Percentiles rank a stretch among this genome's conserved stretches.
These are phyloP conservation scores for Sinodicranocentrus sp. DNA, from an alignment of 2,888 invertebrate species.

Conservation along the genomic window DNA sequence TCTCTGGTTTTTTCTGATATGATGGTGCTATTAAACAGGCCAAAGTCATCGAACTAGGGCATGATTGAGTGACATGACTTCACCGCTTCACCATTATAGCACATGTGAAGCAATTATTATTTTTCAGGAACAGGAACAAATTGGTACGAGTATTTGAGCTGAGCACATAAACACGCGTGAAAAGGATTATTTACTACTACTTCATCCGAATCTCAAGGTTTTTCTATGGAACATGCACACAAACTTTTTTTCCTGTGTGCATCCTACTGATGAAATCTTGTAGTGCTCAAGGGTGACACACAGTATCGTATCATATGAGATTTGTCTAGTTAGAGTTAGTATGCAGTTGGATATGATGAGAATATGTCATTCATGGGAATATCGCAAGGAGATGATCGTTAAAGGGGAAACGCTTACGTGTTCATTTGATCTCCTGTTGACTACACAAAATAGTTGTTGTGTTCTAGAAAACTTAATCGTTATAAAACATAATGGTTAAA, in stretches of 20 bases:
- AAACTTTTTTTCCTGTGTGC: constrained; percentile 5
- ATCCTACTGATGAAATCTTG: not conserved
- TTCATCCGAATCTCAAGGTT: constrained; percentile 23
- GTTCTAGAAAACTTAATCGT: too few species aligned
- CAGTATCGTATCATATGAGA: too few species aligned
- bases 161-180: not conserved
- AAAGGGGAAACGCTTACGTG: too few species aligned
- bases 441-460: too few species aligned
- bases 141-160: not conserved
- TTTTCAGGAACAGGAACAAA: not conserved
- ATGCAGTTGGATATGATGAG: too few species aligned
- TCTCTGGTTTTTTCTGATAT: not conserved
- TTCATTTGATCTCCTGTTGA: too few species aligned
- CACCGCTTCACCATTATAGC: not conserved
- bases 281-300: not conserved
- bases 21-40: constrained; percentile 22
- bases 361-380: too few species aligned
- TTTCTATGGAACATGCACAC: constrained; percentile 23
- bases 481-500: too few species aligned
- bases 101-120: not conserved
- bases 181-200: not conserved
- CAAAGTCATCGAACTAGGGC: constrained; percentile 56
- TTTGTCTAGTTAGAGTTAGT: too few species aligned
- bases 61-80: constrained; percentile 37
- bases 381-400: too few species aligned